Conservation (phyloP, 2,797 vertebrate genomes). For the Liasis olivaceus region DNA sequence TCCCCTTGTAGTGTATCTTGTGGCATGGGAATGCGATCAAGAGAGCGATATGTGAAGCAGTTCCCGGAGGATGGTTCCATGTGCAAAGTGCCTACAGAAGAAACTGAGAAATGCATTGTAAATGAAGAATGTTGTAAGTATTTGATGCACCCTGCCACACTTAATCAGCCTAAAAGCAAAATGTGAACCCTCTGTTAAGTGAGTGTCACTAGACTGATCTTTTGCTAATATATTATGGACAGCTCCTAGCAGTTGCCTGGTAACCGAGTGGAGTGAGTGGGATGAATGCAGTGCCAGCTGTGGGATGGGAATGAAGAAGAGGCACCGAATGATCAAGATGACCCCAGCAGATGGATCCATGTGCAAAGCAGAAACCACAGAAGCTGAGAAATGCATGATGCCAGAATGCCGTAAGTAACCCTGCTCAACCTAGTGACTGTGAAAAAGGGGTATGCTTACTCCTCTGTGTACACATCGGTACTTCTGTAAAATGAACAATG, state of each 20-base stretch:
- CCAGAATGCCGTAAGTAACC: slow-evolving; percentile 93
- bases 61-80: slow-evolving; percentile 95
- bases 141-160: not conserved
- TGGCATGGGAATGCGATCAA: slow-evolving; percentile 86
- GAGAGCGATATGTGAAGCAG: slow-evolving; percentile 95
- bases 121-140: slow-evolving; percentile 95
- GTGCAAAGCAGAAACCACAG: slow-evolving; percentile 89
- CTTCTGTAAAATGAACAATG: not conserved
- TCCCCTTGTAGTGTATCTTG: slow-evolving; percentile 93
- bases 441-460: rapidly evolving
- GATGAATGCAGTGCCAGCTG: slow-evolving; percentile 96
- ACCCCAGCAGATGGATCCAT: slow-evolving; percentile 91
- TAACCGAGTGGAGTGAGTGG: slow-evolving; percentile 98
- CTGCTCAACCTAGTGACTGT: rapidly evolving
- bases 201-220: not conserved
- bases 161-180: not conserved
- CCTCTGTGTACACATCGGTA: not conserved
- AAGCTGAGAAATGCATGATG: slow-evolving; percentile 99
- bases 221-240: slow-evolving; percentile 16
- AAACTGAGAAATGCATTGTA: slow-evolving; percentile 90
- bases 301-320: slow-evolving; percentile 90
- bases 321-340: slow-evolving; percentile 96
- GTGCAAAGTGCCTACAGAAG: slow-evolving; percentile 91
- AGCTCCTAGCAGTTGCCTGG: slow-evolving; percentile 96
- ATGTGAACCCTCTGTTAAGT: rapidly evolving